Conservation (phyloP, 2,797 vertebrate species). For the Eulemur mongoz region DNA sequence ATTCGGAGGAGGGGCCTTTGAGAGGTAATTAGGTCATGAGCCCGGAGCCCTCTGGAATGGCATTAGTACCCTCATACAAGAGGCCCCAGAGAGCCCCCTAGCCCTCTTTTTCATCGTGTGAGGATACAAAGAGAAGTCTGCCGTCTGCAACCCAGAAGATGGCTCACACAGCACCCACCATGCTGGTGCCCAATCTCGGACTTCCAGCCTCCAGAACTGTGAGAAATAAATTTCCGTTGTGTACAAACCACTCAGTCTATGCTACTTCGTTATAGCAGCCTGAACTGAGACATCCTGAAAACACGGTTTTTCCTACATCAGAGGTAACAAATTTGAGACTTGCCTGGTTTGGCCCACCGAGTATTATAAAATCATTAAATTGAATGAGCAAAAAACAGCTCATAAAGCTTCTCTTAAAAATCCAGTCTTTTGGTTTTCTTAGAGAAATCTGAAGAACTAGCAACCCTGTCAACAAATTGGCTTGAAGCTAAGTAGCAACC, state of each 20-base stretch:
- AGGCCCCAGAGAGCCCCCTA: not conserved
- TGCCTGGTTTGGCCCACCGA: not conserved
- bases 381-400: not conserved
- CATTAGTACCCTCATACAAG: not conserved
- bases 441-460: not conserved
- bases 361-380: not conserved
- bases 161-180: not conserved
- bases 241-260: not conserved
- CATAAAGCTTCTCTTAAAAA: not conserved
- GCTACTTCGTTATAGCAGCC: not conserved
- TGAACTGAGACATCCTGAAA: not conserved
- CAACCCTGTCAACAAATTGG: not conserved
- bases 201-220: not conserved
- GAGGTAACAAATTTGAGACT: not conserved
- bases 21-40: not conserved
- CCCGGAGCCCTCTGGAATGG: not conserved
- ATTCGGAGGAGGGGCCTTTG: not conserved
- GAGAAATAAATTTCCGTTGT: not conserved
- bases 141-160: not conserved
- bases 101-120: not conserved
- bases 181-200: not conserved
- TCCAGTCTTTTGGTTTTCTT: not conserved
- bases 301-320: not conserved
- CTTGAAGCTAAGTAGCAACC: not conserved
- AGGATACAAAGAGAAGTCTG: not conserved